Evolutionary conservation across 2,797 vertebrate species (phyloP).

Genomic region (Melanogrammus aeglefinus): DNA sequence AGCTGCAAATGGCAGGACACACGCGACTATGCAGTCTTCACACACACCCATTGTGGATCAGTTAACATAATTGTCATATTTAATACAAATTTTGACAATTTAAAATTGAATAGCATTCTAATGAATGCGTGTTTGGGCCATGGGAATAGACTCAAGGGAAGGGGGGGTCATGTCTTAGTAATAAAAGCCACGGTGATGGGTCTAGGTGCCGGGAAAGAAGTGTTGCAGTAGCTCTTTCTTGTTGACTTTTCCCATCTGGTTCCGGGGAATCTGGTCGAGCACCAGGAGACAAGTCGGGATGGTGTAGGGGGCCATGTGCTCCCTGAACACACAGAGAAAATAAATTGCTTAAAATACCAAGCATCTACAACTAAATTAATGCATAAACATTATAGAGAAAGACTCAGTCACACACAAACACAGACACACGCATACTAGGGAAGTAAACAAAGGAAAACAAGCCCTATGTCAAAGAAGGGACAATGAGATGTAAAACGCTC

Average conservation of each 20-base stretch:
- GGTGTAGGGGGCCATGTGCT: constrained; percentile 79
- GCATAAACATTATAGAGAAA: constrained; percentile 17
- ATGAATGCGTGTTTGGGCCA: too few species aligned
- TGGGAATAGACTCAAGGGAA: too few species aligned
- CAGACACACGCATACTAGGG: constrained; percentile 15
- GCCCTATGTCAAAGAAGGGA: not conserved
- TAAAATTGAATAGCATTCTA: too few species aligned
- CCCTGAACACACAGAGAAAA: constrained; percentile 65
- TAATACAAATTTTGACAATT: too few species aligned
- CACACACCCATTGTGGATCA: not conserved
- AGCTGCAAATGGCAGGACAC: constrained; percentile 40
- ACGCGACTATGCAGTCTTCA: constrained; percentile 7
- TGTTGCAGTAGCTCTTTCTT: constrained; percentile 86
- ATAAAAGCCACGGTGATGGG: not conserved
- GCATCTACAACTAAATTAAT: constrained; percentile 20
- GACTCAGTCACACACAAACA: constrained; percentile 20
- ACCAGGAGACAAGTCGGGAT: constrained; percentile 85
- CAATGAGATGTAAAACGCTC: not conserved
- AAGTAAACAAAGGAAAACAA: not conserved
- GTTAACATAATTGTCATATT: too few species aligned
- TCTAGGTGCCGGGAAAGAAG: constrained; percentile 66
- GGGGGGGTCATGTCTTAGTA: too few species aligned
- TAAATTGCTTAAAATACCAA: too few species aligned
- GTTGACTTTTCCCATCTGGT: constrained; percentile 97
- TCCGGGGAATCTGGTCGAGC: constrained; percentile 88